A percentile compares a stretch with the other conserved stretches of the same genome.
These are phyloP conservation scores for Cataglyphis cursor DNA, from an alignment of 2,888 invertebrate genomes.

Conservation along the genomic window DNA sequence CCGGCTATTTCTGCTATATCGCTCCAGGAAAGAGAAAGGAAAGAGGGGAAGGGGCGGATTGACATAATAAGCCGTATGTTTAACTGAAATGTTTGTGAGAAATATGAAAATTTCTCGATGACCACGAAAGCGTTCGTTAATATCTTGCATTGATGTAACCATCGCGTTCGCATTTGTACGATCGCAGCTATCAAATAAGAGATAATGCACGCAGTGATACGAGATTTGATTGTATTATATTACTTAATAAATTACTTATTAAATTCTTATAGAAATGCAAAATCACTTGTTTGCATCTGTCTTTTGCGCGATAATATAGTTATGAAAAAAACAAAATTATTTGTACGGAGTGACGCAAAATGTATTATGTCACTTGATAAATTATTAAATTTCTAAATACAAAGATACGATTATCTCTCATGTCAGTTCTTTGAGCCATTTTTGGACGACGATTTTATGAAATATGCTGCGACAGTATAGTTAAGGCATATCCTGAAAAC, in stretches of 20 bases:
- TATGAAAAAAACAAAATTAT: constrained; percentile 11
- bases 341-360: constrained; percentile 8
- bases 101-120: constrained; percentile 24
- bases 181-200: constrained; percentile 12
- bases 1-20: constrained; percentile 31
- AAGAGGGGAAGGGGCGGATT: neutral
- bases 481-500: constrained; percentile 53
- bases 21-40: neutral
- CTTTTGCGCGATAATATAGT: neutral
- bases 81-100: constrained; percentile 39
- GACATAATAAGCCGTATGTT: constrained; percentile 45
- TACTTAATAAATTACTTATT: constrained; percentile 35
- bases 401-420: neutral
- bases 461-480: constrained; percentile 33
- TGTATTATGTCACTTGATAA: constrained; percentile 6
- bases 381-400: constrained; percentile 25
- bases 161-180: neutral
- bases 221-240: neutral
- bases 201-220: neutral
- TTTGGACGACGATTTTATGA: constrained; percentile 43
- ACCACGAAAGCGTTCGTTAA: constrained; percentile 13
- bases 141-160: constrained; percentile 23
- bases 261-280: constrained; percentile 19
- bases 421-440: constrained; percentile 5
- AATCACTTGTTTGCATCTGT: neutral